A percentile compares a stretch with the other conserved stretches of the same genome.
Evolutionary conservation across 2,888 invertebrate species (phyloP).

Genomic region (Habrosyne pyritoides): DNA sequence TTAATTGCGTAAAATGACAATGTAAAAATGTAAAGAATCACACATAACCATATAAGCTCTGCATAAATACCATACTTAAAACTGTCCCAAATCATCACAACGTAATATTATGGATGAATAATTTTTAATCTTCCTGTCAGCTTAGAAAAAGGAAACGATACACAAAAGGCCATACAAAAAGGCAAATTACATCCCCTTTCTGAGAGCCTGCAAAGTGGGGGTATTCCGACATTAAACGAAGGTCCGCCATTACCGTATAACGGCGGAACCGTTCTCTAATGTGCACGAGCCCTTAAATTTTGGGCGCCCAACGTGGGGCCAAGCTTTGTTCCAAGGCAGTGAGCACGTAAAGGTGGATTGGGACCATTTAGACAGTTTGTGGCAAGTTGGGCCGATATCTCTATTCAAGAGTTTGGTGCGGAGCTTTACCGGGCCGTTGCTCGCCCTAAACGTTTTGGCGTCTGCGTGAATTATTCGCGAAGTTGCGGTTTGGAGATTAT

Average conservation of each 20-base stretch:
- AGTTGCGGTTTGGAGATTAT: constrained; percentile 5
- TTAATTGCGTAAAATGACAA: too few relatives aligned
- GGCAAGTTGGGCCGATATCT: constrained; percentile 33
- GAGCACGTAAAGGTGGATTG: constrained; percentile 26
- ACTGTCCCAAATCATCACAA: constrained; percentile 2
- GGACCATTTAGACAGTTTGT: constrained; percentile 27
- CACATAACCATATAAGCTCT: too few relatives aligned
- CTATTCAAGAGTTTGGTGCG: constrained; percentile 25
- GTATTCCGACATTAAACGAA: constrained; percentile 11
- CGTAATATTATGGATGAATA: constrained; percentile 6
- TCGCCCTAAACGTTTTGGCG: constrained; percentile 10
- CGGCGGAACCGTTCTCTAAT: constrained; percentile 13
- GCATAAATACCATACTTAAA: background rate
- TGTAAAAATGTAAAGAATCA: background rate
- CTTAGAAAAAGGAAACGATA: constrained; percentile 11
- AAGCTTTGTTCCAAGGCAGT: constrained; percentile 28
- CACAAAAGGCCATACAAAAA: constrained; percentile 7
- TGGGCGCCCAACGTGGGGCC: constrained; percentile 11
- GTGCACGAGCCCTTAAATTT: constrained; percentile 13
- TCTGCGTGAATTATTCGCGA: constrained; percentile 25
- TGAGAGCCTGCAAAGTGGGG: constrained; percentile 16
- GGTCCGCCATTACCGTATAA: constrained; percentile 10
- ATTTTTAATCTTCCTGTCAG: constrained; percentile 8
- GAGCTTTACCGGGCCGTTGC: constrained; percentile 23
- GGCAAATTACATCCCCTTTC: constrained; percentile 10